Conservation (phyloP, 2,888 invertebrate species). For the Invenusta paracnida region DNA sequence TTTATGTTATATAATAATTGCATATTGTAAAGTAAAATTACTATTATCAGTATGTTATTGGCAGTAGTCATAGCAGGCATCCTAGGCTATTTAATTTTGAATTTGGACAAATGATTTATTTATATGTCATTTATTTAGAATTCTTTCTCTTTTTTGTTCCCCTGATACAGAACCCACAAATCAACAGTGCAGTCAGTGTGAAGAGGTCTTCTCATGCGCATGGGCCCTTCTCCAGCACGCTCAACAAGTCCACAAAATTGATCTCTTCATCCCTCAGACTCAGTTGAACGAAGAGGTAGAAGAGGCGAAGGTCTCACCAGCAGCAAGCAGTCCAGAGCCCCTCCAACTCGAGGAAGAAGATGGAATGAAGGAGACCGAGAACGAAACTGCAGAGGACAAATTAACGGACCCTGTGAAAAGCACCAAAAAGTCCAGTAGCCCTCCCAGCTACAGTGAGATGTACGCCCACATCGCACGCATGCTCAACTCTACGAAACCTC, state of each 20-base stretch:
- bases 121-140: too few relatives aligned
- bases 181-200: conserved; percentile 9
- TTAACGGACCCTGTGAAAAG: background rate
- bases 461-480: background rate
- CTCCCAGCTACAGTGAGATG: background rate
- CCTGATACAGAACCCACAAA: conserved; percentile 28
- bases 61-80: too few relatives aligned
- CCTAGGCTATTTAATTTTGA: too few relatives aligned
- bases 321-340: background rate
- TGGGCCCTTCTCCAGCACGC: conserved; percentile 32
- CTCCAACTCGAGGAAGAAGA: background rate
- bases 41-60: too few relatives aligned
- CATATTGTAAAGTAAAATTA: too few relatives aligned
- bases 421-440: background rate
- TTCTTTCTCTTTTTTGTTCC: too few relatives aligned
- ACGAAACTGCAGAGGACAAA: background rate
- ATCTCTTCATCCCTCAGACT: conserved; percentile 24
- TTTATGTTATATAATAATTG: too few relatives aligned
- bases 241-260: conserved; percentile 18
- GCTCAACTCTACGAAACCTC: background rate
- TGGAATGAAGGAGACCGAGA: too few relatives aligned
- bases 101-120: too few relatives aligned
- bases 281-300: background rate
- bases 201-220: background rate
- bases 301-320: background rate